Base-by-base conservation (phyloP, 2,113 vertebrate genomes). In the Psittacara wagleri region DNA sequence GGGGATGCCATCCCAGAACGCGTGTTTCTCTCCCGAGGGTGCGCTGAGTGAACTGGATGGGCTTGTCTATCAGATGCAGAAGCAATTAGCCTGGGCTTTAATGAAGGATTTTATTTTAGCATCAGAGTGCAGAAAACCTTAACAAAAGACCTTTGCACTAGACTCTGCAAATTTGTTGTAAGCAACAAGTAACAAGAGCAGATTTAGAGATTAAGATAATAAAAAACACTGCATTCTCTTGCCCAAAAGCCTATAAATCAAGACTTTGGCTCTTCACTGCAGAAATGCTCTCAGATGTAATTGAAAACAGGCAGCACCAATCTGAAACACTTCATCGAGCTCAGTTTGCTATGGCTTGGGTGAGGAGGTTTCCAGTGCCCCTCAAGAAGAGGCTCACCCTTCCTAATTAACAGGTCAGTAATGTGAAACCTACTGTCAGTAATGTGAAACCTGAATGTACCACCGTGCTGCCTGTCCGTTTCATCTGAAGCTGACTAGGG, bases 171-270 rank as follows among this genome's bases (percentile, higher is more conserved):
- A 88, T 92, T 86, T 93, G 46, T 91, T 95, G 78, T 83, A 83
- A 89, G 92, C 88, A 95, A 86, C 93, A 89, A 95, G 88, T 88
- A 90, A 93, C 73, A 51, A 94, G 92, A 91, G 69, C 62, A 92
- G 94, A 96, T 95, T 92, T 67, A 94, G 91, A 94, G 94, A 95
- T 95, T 95, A 90, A 93, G 83, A 91, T 92, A 94, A 95, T 91
- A 94, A 87, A 89, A 92, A 94, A 25, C 96, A 94, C 25, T 91
- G 62, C 74, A 66, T 92, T 95, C 91, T 80, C 95, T 86, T 94
- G 77, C 95, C 95, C 92, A 75, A 95, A 95, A 94, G 77, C 90
- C 90, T 86, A 92, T 96, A 96, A 96, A 95, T 96, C 95, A 96
- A 87, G 83, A 84, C 51, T 84, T 96, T 93, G 95, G 96, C 95